phyloP scores from a whole-genome alignment of 2,113 vertebrate genomes.

The Caloenas nicobarica region DNA sequence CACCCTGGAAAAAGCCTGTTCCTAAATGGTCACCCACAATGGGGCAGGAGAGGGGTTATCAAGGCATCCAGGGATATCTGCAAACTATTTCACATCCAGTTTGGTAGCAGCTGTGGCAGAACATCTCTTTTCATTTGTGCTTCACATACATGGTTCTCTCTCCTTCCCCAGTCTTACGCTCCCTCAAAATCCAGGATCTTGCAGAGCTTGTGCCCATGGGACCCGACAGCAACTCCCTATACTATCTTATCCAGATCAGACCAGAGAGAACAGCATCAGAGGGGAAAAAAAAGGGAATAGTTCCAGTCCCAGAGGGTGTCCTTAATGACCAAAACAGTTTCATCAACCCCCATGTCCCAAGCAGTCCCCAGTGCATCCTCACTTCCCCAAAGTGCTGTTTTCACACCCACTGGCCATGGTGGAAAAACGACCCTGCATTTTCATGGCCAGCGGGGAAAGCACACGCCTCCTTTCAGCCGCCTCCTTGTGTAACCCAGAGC shows the following conservation, averaged over 20 bases:
- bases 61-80: not conserved
- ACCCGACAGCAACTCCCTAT: not conserved
- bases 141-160: not conserved
- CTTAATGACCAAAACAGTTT: not conserved
- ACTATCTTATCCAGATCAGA: not conserved
- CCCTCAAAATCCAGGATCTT: not conserved
- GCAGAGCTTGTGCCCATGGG: not conserved
- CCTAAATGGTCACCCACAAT: not conserved
- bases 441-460: not conserved
- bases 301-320: not conserved
- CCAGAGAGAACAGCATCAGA: not conserved
- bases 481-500: not conserved
- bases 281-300: not conserved
- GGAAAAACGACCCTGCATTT: not conserved
- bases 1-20: not conserved
- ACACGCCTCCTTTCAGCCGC: not conserved
- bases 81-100: not conserved
- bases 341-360: not conserved
- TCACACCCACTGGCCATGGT: not conserved
- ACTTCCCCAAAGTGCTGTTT: not conserved
- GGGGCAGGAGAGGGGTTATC: not conserved
- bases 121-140: not conserved
- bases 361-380: not conserved
- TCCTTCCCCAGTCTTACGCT: not conserved
- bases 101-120: not conserved